phyloP scores from a whole-genome alignment of 2,113 vertebrate species.

The Dolichallabes microphthalmus region DNA sequence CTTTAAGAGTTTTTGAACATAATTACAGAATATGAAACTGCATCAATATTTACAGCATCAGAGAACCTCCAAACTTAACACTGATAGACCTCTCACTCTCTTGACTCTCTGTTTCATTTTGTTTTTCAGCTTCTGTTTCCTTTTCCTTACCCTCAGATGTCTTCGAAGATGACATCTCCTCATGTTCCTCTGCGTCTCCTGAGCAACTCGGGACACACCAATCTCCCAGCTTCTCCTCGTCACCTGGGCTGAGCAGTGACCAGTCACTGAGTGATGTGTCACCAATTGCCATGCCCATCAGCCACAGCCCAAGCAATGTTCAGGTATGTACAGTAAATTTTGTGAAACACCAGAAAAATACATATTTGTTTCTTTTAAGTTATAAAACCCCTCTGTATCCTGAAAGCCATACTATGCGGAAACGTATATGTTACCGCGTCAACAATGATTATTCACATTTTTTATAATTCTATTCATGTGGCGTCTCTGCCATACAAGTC shows the following conservation, averaged over 20 bases:
- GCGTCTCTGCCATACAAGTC: not conserved
- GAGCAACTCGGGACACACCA: conserved; percentile 68
- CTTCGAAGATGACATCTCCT: conserved; percentile 80
- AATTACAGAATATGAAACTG: not conserved
- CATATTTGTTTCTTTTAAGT: not conserved
- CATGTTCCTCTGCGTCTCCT: conserved; percentile 66
- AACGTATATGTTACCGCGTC: not conserved
- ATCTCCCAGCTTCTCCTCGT: conserved; percentile 62
- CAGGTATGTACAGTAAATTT: conserved; percentile 65
- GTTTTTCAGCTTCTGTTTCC: conserved; percentile 61
- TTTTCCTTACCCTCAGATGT: conserved; percentile 69
- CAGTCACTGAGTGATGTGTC: conserved; percentile 71
- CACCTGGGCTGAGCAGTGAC: conserved; percentile 67
- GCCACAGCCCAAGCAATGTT: conserved; percentile 59
- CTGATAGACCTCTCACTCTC: not conserved
- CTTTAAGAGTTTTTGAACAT: not conserved
- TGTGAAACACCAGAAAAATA: not conserved
- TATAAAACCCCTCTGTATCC: not conserved
- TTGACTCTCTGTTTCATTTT: conserved; percentile 6
- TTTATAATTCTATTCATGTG: not conserved
- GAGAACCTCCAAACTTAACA: conserved; percentile 52
- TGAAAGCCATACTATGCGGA: not conserved
- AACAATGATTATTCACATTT: not conserved
- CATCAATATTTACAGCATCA: conserved; percentile 49
- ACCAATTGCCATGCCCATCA: conserved; percentile 58